Percentiles rank a stretch among this genome's conserved stretches.
phyloP scores from a whole-genome alignment of 2,888 invertebrate species.

The Strigamia transsilvanica region DNA sequence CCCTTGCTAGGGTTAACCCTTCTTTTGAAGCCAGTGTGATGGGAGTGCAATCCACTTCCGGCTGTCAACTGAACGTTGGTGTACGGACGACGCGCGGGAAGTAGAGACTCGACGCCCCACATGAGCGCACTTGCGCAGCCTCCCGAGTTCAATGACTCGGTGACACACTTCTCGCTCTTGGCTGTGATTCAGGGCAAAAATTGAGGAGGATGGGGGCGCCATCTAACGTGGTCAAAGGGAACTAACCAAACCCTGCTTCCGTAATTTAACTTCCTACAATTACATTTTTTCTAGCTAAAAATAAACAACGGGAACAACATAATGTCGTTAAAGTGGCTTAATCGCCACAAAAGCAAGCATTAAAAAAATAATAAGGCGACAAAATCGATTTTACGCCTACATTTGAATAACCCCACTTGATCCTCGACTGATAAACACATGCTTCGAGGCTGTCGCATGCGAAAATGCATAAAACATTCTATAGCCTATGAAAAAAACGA shows the following conservation, averaged over 20 bases:
- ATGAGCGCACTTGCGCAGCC: slow-evolving; percentile 50
- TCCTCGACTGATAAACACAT: neutral
- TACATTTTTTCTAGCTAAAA: neutral
- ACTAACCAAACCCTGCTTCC: slow-evolving; percentile 31
- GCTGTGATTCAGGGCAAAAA: slow-evolving; percentile 50
- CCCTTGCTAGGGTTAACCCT: slow-evolving; percentile 8
- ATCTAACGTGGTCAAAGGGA: slow-evolving; percentile 29
- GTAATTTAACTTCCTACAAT: slow-evolving; percentile 28
- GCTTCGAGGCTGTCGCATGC: neutral
- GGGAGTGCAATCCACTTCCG: slow-evolving; percentile 2
- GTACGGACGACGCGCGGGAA: slow-evolving; percentile 14
- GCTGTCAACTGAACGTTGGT: neutral
- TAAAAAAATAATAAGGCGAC: neutral
- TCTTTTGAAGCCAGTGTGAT: slow-evolving; percentile 17
- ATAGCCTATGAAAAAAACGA: neutral
- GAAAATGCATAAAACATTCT: neutral
- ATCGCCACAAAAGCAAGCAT: neutral
- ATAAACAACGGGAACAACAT: neutral
- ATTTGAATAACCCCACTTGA: neutral
- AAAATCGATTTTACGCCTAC: neutral
- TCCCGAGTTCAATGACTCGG: slow-evolving; percentile 55
- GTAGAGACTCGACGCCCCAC: slow-evolving; percentile 33
- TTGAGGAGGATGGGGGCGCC: slow-evolving; percentile 39
- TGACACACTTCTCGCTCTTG: slow-evolving; percentile 56
- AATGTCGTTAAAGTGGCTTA: neutral